Conservation (phyloP, 2,113 vertebrate genomes). For the Trogon melanurus region DNA sequence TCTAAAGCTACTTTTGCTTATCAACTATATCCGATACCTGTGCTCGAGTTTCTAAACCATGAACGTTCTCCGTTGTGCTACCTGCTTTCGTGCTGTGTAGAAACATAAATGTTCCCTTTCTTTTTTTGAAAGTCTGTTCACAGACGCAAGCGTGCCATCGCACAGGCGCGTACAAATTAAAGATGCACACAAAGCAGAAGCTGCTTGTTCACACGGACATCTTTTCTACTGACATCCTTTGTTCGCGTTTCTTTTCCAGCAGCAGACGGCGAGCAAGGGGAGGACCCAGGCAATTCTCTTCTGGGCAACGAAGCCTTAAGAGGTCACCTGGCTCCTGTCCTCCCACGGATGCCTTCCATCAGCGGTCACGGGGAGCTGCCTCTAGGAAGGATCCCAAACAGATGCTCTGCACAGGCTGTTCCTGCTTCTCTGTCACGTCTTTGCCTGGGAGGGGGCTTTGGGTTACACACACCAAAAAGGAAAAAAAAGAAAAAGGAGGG, state of each 20-base stretch:
- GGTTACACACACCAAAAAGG: not conserved
- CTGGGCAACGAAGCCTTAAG: not conserved
- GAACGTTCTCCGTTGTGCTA: not conserved
- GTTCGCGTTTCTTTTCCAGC: not conserved
- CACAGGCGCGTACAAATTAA: accelerated
- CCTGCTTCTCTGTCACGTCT: not conserved
- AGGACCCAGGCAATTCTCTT: not conserved
- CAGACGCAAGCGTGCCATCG: not conserved
- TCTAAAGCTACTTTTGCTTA: not conserved
- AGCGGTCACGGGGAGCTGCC: not conserved
- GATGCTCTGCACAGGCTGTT: not conserved
- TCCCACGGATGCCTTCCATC: constrained; percentile 44
- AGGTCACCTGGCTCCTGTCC: not conserved
- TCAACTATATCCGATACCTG: accelerated
- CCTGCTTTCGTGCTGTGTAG: not conserved
- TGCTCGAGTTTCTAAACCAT: not conserved
- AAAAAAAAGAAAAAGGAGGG: not conserved
- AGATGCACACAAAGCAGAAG: not conserved
- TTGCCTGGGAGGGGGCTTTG: not conserved
- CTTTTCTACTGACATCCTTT: not conserved
- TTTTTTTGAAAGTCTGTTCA: not conserved
- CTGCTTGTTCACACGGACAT: too few species aligned
- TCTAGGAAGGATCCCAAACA: constrained; percentile 52
- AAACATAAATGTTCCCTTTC: not conserved
- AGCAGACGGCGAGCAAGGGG: not conserved